phyloP scores from a whole-genome alignment of 92 coral and sea anemone genomes.

The Epizoanthus rinbou region DNA sequence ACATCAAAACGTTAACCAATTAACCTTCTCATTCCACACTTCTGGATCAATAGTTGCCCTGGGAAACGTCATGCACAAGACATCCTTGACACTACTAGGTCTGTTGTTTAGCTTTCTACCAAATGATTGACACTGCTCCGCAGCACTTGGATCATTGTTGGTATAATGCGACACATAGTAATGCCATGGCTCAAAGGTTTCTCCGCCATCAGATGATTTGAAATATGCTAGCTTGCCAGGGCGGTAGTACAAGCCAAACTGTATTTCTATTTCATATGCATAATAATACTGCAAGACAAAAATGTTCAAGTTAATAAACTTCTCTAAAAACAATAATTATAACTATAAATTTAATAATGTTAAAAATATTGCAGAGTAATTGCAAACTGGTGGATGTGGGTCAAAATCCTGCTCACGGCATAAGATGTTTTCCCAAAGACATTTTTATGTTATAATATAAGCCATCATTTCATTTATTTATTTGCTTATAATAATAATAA shows the following conservation, averaged over 20 bases:
- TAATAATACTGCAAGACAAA: slow-evolving; percentile 68
- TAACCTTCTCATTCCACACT: slow-evolving; percentile 42
- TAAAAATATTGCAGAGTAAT: no score
- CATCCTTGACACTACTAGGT: slow-evolving; percentile 58
- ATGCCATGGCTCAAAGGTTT: slow-evolving; percentile 75
- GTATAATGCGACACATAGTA: slow-evolving; percentile 68
- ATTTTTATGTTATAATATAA: no score
- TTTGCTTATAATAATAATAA: no score
- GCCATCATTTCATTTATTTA: no score
- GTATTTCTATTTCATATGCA: slow-evolving; percentile 66
- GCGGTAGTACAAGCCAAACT: slow-evolving; percentile 86
- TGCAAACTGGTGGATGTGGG: no score
- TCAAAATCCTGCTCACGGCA: no score
- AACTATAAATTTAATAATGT: no score
- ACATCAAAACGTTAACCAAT: background rate
- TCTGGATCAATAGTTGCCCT: slow-evolving; percentile 32
- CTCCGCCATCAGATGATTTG: slow-evolving; percentile 71
- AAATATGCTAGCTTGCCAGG: slow-evolving; percentile 82
- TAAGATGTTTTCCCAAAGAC: no score
- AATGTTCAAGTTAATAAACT: background rate
- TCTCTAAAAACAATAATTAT: background rate
- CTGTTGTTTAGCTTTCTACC: slow-evolving; percentile 14
- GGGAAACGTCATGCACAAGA: slow-evolving; percentile 74
- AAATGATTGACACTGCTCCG: slow-evolving; percentile 69
- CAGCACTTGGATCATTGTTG: slow-evolving; percentile 6